Evolutionary conservation across 1,140 invertebrate genomes (phyloP), one percentile per base, ranked within the genome.

Genomic region (Nasonia giraulti): DNA sequence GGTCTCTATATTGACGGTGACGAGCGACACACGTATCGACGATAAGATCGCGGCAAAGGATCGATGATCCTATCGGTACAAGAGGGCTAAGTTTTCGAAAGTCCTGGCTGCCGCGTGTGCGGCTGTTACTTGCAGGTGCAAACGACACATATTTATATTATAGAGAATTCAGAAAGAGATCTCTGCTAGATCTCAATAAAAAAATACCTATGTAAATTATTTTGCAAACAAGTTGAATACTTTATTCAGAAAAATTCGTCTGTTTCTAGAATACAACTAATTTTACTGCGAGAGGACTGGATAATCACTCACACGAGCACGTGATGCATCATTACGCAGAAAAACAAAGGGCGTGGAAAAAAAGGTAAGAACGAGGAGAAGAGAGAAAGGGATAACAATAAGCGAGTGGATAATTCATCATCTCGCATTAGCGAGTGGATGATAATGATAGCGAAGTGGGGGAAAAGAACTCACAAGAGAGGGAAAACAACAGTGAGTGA

Each of bases 371-470:
- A 47, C 40, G 50, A 68, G 44, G 40, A 37, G 40, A 71, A 69
- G 74, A 74, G 3, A 27, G 27, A 23, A 80, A 86, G 78, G 33
- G 75, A 68, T 83, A 86, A 79, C 81, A 86, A 86, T 83, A 82
- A 86, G 69, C 71, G 55, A 84, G 74, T 75, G 74, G 84, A 82
- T 86, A 87, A 90, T 90, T 90, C 88, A 88, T 90, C 89, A 89
- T 89, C 87, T 87, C 87, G 85, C 87, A 90, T 90, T 87, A 89
- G 86, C 83, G 86, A 89, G 89, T 89, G 76, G 77, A 89, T 90
- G 88, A 88, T 90, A 87, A 89, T 88, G 86, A 87, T 80, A 44
- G 75, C 66, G 73, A 75, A 73, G 55, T 71, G 47, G 77, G 33
- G 66, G 50, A 44, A 20, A 50, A 74, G 44, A 44, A 68, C 40